These are phyloP conservation scores for Psettodes erumei DNA, from an alignment of 2,113 vertebrate genomes.

Conservation along the genomic window DNA sequence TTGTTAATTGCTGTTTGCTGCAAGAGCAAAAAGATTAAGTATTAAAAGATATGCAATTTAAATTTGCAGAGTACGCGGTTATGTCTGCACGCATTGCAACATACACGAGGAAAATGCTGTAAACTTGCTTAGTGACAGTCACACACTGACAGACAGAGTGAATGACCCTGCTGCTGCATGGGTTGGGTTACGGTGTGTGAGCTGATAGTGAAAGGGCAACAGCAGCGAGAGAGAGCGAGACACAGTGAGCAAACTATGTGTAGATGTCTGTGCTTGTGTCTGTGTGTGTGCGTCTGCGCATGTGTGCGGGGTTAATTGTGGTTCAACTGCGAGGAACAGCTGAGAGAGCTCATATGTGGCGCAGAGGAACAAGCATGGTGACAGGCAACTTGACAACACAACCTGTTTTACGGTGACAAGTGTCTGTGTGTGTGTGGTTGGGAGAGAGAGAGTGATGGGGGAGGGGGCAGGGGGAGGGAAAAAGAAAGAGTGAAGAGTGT, in stretches of 20 bases:
- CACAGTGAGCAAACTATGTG: slow-evolving; percentile 67
- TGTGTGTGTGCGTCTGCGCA: slow-evolving; percentile 18
- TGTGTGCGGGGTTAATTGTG: slow-evolving; percentile 78
- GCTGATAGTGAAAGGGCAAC: slow-evolving; percentile 75
- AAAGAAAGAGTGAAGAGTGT: slow-evolving; percentile 59
- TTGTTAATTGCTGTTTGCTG: slow-evolving; percentile 1
- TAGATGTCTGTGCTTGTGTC: slow-evolving; percentile 25
- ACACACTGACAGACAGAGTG: slow-evolving; percentile 53
- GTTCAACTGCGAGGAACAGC: slow-evolving; percentile 83
- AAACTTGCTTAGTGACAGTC: slow-evolving; percentile 59
- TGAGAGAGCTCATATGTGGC: slow-evolving; percentile 83
- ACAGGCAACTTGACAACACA: slow-evolving; percentile 77
- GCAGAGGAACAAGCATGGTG: slow-evolving; percentile 75
- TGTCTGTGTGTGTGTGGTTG: slow-evolving; percentile 44
- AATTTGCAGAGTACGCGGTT: not conserved
- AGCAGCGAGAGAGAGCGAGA: slow-evolving; percentile 64
- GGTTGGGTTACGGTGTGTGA: slow-evolving; percentile 75
- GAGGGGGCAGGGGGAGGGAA: slow-evolving; percentile 52
- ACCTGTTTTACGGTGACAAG: slow-evolving; percentile 80
- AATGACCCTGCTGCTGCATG: slow-evolving; percentile 39
- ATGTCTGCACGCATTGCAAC: slow-evolving; percentile 15
- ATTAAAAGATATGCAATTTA: not conserved
- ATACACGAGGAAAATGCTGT: slow-evolving; percentile 50
- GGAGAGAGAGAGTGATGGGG: slow-evolving; percentile 18
- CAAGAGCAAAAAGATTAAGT: not conserved